Evolutionary conservation across 1,140 invertebrate species (phyloP).

Genomic region (Ceratina calcarata): DNA sequence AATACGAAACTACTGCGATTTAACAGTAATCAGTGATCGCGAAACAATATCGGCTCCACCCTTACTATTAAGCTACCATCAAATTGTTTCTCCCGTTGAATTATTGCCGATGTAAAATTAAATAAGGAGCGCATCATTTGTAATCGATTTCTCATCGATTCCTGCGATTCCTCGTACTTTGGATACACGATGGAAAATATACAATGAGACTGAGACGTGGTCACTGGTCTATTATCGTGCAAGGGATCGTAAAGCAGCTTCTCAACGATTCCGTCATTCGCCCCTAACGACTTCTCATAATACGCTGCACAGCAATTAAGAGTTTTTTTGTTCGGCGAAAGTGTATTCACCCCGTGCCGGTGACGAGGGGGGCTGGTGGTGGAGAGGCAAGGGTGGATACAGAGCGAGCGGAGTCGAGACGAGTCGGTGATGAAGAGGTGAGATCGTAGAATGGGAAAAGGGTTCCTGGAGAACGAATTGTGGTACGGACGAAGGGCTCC

Average conservation of each 20-base stretch:
- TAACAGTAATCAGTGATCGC: not conserved
- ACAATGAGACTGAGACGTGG: conserved; percentile 20
- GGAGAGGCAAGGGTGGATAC: conserved; percentile 17
- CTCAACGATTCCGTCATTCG: conserved; percentile 48
- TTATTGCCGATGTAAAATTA: too few species aligned
- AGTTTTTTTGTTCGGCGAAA: conserved; percentile 57
- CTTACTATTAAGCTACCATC: not conserved
- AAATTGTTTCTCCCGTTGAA: not conserved
- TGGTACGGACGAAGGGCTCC: conserved; percentile 36
- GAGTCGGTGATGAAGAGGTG: conserved; percentile 55
- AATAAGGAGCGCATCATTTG: too few species aligned
- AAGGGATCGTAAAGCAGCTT: conserved; percentile 31
- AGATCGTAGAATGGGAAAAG: conserved; percentile 55
- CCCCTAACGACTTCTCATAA: conserved; percentile 59
- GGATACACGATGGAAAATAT: conserved; percentile 51
- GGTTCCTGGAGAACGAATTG: conserved; percentile 55
- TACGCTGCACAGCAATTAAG: conserved; percentile 62
- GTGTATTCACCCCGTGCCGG: conserved; percentile 55
- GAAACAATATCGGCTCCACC: conserved; percentile 1
- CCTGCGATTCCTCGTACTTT: not conserved
- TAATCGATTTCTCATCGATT: too few species aligned
- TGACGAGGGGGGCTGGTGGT: not conserved
- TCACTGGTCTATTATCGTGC: conserved; percentile 48
- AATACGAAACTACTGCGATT: not conserved
- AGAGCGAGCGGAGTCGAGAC: conserved; percentile 28